These are phyloP conservation scores for Potamarius usumacintae DNA, from an alignment of 2,113 vertebrate genomes.

Conservation along the genomic window DNA sequence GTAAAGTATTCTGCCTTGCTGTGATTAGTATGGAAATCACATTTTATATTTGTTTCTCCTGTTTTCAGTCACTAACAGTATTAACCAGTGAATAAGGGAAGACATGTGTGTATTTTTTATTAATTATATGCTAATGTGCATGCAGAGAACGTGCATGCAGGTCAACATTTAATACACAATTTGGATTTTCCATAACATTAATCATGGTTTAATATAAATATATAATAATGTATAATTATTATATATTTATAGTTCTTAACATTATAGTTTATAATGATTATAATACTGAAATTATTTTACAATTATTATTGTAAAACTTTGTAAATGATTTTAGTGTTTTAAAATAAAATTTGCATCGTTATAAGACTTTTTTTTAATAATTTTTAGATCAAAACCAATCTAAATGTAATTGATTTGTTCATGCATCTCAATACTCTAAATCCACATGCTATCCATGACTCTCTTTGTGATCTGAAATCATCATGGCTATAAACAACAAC, in stretches of 20 bases:
- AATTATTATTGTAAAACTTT: neutral
- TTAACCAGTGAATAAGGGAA: neutral
- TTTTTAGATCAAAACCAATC: neutral
- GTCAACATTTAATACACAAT: neutral
- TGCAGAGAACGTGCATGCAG: neutral
- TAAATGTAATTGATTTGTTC: neutral
- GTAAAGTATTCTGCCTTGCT: conserved; percentile 25
- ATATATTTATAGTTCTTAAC: neutral
- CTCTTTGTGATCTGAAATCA: neutral
- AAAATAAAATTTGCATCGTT: neutral
- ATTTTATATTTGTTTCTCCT: conserved; percentile 20
- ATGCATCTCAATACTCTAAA: neutral
- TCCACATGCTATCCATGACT: neutral
- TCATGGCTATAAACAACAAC: neutral
- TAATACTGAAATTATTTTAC: too few relatives aligned
- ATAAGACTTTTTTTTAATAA: neutral
- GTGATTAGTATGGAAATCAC: conserved; percentile 35
- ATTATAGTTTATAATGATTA: too few relatives aligned
- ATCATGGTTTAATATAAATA: neutral
- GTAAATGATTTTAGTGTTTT: neutral
- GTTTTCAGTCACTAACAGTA: neutral
- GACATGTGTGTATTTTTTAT: neutral
- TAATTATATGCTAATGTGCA: neutral
- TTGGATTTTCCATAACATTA: neutral
- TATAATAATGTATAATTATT: neutral